Conservation (phyloP, 35 echinoderm and acorn worm species). For the Apostichopus japonicus region DNA sequence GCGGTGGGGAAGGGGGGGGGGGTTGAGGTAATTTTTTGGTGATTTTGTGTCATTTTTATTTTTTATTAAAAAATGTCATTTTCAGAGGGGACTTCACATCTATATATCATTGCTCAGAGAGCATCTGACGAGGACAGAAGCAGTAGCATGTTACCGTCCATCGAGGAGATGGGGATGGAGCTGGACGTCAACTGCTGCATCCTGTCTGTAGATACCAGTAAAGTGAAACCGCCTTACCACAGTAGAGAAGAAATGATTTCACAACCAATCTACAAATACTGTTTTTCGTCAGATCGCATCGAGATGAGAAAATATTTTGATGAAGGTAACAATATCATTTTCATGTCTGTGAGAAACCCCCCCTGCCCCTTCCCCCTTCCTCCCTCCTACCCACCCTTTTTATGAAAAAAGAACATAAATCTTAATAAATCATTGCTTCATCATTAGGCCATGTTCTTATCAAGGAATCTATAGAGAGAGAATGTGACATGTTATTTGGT, state of each 20-base stretch:
- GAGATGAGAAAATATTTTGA: constrained; percentile 84
- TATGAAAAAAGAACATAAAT: no score
- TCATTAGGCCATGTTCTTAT: no score
- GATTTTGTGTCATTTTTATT: no score
- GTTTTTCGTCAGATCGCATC: constrained; percentile 53
- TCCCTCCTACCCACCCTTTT: no score
- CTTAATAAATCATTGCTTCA: no score
- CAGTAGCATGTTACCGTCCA: constrained; percentile 14
- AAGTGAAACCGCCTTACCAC: constrained; percentile 69
- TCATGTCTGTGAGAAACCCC: neutral
- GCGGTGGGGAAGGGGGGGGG: no score
- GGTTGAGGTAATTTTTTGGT: no score
- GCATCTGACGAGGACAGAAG: constrained; percentile 66
- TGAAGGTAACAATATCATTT: constrained; percentile 69
- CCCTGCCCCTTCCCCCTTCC: no score
- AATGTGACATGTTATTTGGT: no score
- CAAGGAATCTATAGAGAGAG: no score
- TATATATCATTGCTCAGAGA: constrained; percentile 76
- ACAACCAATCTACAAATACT: constrained; percentile 86
- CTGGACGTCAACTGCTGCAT: constrained; percentile 70
- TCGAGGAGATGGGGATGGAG: constrained; percentile 75
- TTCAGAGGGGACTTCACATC: constrained; percentile 71
- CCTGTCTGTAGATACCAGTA: constrained; percentile 67
- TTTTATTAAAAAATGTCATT: neutral
- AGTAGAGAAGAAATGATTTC: constrained; percentile 69